A percentile compares a stretch with the other conserved stretches of the same genome.
Conservation (phyloP, 2,113 vertebrate species). For the Nansenia antarctica region DNA sequence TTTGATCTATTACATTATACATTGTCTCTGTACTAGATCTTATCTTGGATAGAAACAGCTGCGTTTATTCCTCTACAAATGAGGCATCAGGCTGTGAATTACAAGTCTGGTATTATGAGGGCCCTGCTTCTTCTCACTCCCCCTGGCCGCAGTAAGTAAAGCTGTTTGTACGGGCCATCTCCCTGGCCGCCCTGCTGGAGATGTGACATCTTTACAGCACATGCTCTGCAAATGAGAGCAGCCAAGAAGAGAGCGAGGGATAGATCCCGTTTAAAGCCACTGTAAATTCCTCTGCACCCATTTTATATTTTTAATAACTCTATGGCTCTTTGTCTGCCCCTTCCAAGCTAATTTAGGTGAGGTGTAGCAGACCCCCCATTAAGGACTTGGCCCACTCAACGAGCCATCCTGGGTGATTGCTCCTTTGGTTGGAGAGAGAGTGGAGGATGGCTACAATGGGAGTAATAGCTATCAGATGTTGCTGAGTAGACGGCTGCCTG, state of each 20-base stretch:
- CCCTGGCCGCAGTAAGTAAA: slow-evolving; percentile 56
- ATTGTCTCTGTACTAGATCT: neutral
- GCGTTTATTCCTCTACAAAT: slow-evolving; percentile 39
- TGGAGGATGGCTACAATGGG: slow-evolving; percentile 77
- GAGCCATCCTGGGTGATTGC: slow-evolving; percentile 78
- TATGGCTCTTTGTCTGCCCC: slow-evolving; percentile 73
- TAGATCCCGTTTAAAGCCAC: slow-evolving; percentile 78
- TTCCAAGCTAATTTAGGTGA: slow-evolving; percentile 87
- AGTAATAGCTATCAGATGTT: slow-evolving; percentile 90
- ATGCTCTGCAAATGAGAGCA: slow-evolving; percentile 70
- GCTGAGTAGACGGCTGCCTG: slow-evolving; percentile 59
- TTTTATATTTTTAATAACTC: slow-evolving; percentile 86
- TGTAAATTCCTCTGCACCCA: slow-evolving; percentile 83
- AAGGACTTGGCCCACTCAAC: slow-evolving; percentile 75
- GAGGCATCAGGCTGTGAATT: slow-evolving; percentile 46
- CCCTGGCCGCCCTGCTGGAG: slow-evolving; percentile 68
- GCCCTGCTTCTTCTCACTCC: slow-evolving; percentile 52
- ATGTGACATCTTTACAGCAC: slow-evolving; percentile 85
- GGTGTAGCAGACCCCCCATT: slow-evolving; percentile 82
- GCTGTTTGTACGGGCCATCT: slow-evolving; percentile 70
- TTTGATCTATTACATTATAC: neutral
- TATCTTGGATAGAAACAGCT: slow-evolving; percentile 4
- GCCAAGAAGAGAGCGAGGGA: slow-evolving; percentile 53
- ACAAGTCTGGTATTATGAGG: slow-evolving; percentile 35
- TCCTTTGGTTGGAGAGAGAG: slow-evolving; percentile 75